Base-by-base conservation (phyloP, 2,797 vertebrate genomes). In the Dicrostonyx torquatus region DNA sequence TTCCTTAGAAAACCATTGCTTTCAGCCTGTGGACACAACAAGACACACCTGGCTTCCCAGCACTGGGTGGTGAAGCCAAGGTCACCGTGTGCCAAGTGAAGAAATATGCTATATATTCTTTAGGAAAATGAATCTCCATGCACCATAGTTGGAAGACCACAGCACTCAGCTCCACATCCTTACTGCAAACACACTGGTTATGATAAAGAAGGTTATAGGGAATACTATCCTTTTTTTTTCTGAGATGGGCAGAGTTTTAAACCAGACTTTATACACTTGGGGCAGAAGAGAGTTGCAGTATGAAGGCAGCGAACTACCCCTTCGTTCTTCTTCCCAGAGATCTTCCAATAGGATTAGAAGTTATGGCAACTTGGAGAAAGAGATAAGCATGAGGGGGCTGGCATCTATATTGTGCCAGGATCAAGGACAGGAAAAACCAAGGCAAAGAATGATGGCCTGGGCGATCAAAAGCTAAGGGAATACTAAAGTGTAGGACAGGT, bases 321-420 rank as follows among this genome's bases (percentile, higher is more conserved):
- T 88, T 88, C 22, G 29, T 75, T 91, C 26, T 73, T 88, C 26
- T 13, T 34, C 10, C 53, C 58, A 84, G 73, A 96, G 90, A 77
- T 4, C 10, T 53, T 55, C 31, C n/a, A 53, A 0, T 14, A 80
- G 62, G 50, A 22, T 83, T 76, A 66, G 45, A 90, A 84, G 40
- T 86, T 68, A 72, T 31, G 79, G 45, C 2, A 80, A 90, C 62
- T 31, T 15, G 6, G 58, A 93, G 43, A 53, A 95, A 97, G 91
- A 34, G 22, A 96, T 64, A 84, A 37, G 1, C 77, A 94, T 48
- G 17, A 91, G 43, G 66, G 68, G 43, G 20, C 68, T 93, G 14
- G 77, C 24, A 91, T 93, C 86, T 89, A 58, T 10, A 58, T 76
- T 90, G 93, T 85, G 89, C 62, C 68, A 87, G 84, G 94, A 43